Evolutionary conservation across 2,888 invertebrate genomes (phyloP).

Genomic region (Sphecodes monilicornis): DNA sequence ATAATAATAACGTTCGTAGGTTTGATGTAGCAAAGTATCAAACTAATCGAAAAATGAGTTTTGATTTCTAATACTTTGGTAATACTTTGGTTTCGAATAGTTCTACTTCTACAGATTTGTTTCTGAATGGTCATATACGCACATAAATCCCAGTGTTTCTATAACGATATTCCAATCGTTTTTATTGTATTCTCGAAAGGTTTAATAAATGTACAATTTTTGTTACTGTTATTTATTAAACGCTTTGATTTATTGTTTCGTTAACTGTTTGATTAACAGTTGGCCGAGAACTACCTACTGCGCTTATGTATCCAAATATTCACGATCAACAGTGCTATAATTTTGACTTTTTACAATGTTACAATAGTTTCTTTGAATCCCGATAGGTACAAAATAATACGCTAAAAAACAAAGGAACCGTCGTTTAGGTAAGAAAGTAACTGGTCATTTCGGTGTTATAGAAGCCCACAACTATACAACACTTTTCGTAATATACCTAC

Average conservation of each 20-base stretch:
- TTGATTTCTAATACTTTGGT: neutral
- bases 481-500: neutral
- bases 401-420: neutral
- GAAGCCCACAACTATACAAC: constrained; percentile 5
- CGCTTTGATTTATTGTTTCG: constrained; percentile 3
- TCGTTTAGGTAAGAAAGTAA: neutral
- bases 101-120: neutral
- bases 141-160: constrained; percentile 1
- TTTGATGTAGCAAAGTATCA: neutral
- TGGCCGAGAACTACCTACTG: neutral
- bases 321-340: neutral
- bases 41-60: constrained; percentile 11
- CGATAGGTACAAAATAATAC: neutral
- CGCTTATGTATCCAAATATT: neutral
- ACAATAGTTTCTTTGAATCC: neutral
- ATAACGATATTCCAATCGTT: constrained; percentile 13
- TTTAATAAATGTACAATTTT: constrained; percentile 49
- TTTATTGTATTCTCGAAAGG: constrained; percentile 28
- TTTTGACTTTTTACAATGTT: constrained; percentile 21
- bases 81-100: neutral
- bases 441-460: neutral
- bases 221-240: constrained; percentile 31
- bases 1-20: neutral
- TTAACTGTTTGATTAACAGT: neutral
- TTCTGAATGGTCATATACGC: neutral